A percentile compares a stretch with the other conserved stretches of the same genome.
phyloP scores from a whole-genome alignment of 2,888 invertebrate species.

The Ectemnius lituratus region DNA sequence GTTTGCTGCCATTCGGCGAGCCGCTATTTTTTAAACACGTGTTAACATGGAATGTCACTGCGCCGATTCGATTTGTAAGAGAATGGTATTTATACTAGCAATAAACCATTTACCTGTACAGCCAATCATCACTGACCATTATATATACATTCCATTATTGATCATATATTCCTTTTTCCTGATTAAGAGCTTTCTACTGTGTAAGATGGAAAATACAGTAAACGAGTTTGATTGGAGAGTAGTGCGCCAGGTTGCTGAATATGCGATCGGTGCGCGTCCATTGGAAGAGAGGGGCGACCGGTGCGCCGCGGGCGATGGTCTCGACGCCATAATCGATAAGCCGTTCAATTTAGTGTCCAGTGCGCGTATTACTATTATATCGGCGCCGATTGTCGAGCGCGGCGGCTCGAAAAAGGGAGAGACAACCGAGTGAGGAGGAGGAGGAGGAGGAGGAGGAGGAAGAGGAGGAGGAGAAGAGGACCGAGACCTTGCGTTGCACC shows the following conservation, averaged over 20 bases:
- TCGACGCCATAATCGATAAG: background rate
- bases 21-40: constrained; percentile 60
- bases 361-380: background rate
- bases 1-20: constrained; percentile 55
- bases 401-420: constrained; percentile 24
- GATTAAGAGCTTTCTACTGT: too few relatives aligned
- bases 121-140: background rate
- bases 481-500: constrained; percentile 60
- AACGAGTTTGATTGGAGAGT: too few relatives aligned
- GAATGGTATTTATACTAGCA: constrained; percentile 68
- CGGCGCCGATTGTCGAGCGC: constrained; percentile 42
- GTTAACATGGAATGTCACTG: constrained; percentile 45
- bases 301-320: too few relatives aligned
- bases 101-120: constrained; percentile 54
- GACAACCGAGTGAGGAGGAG: background rate
- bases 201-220: too few relatives aligned
- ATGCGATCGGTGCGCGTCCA: too few relatives aligned
- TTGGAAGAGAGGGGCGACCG: too few relatives aligned
- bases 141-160: too few relatives aligned
- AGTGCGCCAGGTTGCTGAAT: too few relatives aligned
- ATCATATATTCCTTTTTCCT: too few relatives aligned
- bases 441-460: constrained; percentile 11
- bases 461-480: constrained; percentile 38
- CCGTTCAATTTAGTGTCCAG: constrained; percentile 46
- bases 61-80: constrained; percentile 60